Base-by-base conservation (phyloP, 2,797 vertebrate species). In the Dipus sagitta region DNA sequence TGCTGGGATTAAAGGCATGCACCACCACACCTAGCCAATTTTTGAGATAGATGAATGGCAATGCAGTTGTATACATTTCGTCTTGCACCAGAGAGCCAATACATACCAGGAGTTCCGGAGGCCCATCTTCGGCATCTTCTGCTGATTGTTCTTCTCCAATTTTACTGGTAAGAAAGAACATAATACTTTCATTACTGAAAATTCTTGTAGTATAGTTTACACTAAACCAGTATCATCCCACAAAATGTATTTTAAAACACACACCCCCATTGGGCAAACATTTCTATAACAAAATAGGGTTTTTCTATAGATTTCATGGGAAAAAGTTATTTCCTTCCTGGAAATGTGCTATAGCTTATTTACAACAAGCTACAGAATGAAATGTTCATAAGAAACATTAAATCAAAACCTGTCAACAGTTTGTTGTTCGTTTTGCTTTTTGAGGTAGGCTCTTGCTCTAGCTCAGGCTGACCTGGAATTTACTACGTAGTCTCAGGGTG, bases 101-200 rank as follows among this genome's bases (percentile, higher is more conserved):
- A 96, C 97, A 2, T 97, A 99, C 99, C 98, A 99, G 97, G 54
- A 99, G 98, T 96, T 99, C 99, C n/a, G 99, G 99, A 77, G 99
- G 99, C 1, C 99, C 99, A 15, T 99, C 99, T 96, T 99, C 99
- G 14, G 99, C 99, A 30, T 99, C 99, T 95, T 99, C 99, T 38
- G 99, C 98, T 3, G 99, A 99, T 92, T 99, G 99, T 93, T 99
- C 99, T 97, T 99, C 99, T 96, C 99, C 99, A 20, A 99, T 99
- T 99, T 99, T 99, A 98, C 99, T 99, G 94, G 76, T 4, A 98
- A 96, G 24, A 89, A 85, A 97, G 52, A 95, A 78, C 34, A 96
- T 2, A 74, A 81, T 34, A 54, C 24, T 28, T 92, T 92, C 52
- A 26, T 90, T 83, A 96, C 0, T 65, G 34, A 76, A 78, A 74